Conservation (phyloP, 2,797 vertebrate genomes). For the Macroramphosus scolopax region DNA sequence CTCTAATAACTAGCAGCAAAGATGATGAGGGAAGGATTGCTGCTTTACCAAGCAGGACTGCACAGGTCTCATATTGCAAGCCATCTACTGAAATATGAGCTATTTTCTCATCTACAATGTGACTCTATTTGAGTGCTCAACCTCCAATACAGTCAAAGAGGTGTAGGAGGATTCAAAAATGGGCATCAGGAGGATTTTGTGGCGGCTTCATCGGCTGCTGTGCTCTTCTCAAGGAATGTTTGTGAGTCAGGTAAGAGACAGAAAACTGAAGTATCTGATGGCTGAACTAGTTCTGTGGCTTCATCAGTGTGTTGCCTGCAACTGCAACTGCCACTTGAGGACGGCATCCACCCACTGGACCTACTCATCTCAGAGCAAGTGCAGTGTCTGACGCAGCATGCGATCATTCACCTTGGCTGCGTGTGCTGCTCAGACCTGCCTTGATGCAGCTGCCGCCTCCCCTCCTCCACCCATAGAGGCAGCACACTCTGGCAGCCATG, state of each 20-base stretch:
- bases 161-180: slow-evolving; percentile 23
- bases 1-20: slow-evolving; percentile 11
- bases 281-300: slow-evolving; percentile 41
- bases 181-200: slow-evolving; percentile 19
- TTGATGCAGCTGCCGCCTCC: slow-evolving; percentile 62
- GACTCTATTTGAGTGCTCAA: slow-evolving; percentile 53
- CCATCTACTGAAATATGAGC: slow-evolving; percentile 59
- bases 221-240: slow-evolving; percentile 27
- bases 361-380: slow-evolving; percentile 41
- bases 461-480: slow-evolving; percentile 43
- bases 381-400: slow-evolving; percentile 76
- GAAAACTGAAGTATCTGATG: slow-evolving; percentile 31
- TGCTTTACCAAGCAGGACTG: slow-evolving; percentile 29
- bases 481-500: slow-evolving; percentile 64
- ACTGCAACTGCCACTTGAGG: slow-evolving; percentile 47
- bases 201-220: slow-evolving; percentile 29
- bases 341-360: slow-evolving; percentile 65
- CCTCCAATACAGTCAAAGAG: slow-evolving; percentile 47
- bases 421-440: slow-evolving; percentile 65
- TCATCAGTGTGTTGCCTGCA: slow-evolving; percentile 49
- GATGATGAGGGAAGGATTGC: slow-evolving; percentile 28
- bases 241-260: slow-evolving; percentile 27
- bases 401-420: slow-evolving; percentile 77
- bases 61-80: slow-evolving; percentile 55
- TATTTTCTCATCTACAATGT: slow-evolving; percentile 51